A percentile compares a stretch with the other conserved stretches of the same genome.
phyloP scores from a whole-genome alignment of 2,888 invertebrate genomes.

The Drosophila sordidula region DNA sequence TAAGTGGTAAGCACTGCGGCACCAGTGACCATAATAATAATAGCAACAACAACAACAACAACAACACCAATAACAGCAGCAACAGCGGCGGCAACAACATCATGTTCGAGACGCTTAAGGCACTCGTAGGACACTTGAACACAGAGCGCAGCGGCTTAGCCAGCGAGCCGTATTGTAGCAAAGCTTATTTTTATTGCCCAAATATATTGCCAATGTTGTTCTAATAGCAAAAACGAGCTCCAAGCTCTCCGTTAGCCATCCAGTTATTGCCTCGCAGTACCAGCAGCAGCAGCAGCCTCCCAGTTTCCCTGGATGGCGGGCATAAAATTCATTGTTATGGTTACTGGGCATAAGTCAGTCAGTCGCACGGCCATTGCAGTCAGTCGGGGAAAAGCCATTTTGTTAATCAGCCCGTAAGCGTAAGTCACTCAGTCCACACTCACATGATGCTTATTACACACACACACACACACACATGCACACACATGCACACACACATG shows the following conservation, averaged over 20 bases:
- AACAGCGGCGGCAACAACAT: slow-evolving; percentile 7
- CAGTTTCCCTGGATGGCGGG: slow-evolving; percentile 44
- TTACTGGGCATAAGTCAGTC: slow-evolving; percentile 78
- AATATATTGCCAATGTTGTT: slow-evolving; percentile 80
- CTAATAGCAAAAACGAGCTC: slow-evolving; percentile 78
- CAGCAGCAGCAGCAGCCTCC: slow-evolving; percentile 33
- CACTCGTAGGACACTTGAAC: slow-evolving; percentile 46
- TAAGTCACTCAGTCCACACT: slow-evolving; percentile 60
- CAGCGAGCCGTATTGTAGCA: slow-evolving; percentile 63
- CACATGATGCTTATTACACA: slow-evolving; percentile 62
- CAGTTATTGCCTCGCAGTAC: slow-evolving; percentile 39
- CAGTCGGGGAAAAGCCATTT: slow-evolving; percentile 66
- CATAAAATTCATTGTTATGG: slow-evolving; percentile 79
- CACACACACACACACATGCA: slow-evolving; percentile 34
- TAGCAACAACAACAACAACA: slow-evolving; percentile 23
- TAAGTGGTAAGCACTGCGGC: slow-evolving; percentile 75
- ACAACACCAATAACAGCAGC: slow-evolving; percentile 4
- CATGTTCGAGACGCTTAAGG: slow-evolving; percentile 48
- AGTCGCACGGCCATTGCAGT: slow-evolving; percentile 61
- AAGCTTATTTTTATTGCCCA: slow-evolving; percentile 79
- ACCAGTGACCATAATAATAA: slow-evolving; percentile 65
- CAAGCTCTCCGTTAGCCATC: slow-evolving; percentile 20
- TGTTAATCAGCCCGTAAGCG: slow-evolving; percentile 71
- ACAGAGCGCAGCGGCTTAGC: slow-evolving; percentile 29
- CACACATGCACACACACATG: slow-evolving; percentile 24